A percentile compares a stretch with the other conserved stretches of the same genome.
Evolutionary conservation across 2,113 vertebrate genomes (phyloP).

Genomic region (Plotosus lineatus): DNA sequence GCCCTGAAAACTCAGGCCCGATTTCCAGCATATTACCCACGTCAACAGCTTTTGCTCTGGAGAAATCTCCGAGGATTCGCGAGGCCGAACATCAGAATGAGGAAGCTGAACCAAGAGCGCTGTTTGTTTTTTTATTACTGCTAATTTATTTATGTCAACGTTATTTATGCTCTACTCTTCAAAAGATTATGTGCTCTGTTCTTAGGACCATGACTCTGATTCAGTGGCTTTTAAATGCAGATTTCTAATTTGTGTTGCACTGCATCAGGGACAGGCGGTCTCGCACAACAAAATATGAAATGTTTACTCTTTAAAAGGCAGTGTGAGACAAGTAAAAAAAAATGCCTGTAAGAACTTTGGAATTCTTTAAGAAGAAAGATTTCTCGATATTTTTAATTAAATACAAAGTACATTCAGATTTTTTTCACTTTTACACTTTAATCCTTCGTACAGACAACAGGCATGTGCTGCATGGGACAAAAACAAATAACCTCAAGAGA

Average conservation of each 20-base stretch:
- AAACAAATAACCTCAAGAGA: not conserved
- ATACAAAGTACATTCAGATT: too few species aligned
- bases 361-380: not conserved
- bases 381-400: too few species aligned
- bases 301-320: not conserved
- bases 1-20: slow-evolving; percentile 23
- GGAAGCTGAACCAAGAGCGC: not conserved
- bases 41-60: slow-evolving; percentile 4
- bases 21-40: slow-evolving; percentile 39
- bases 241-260: not conserved
- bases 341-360: not conserved
- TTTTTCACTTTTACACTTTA: too few species aligned
- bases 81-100: slow-evolving; percentile 1
- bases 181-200: not conserved
- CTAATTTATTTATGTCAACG: slow-evolving; percentile 16
- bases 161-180: slow-evolving; percentile 4
- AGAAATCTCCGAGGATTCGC: slow-evolving; percentile 9
- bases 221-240: not conserved
- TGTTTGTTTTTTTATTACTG: slow-evolving; percentile 14
- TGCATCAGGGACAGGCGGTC: not conserved
- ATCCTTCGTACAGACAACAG: too few species aligned
- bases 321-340: not conserved
- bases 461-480: not conserved
- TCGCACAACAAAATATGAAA: not conserved
- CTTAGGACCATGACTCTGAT: not conserved